Percentiles rank a stretch among this genome's conserved stretches.
These are phyloP conservation scores for Asteroscopus sphinx DNA, from an alignment of 2,888 invertebrate species.

Conservation along the genomic window DNA sequence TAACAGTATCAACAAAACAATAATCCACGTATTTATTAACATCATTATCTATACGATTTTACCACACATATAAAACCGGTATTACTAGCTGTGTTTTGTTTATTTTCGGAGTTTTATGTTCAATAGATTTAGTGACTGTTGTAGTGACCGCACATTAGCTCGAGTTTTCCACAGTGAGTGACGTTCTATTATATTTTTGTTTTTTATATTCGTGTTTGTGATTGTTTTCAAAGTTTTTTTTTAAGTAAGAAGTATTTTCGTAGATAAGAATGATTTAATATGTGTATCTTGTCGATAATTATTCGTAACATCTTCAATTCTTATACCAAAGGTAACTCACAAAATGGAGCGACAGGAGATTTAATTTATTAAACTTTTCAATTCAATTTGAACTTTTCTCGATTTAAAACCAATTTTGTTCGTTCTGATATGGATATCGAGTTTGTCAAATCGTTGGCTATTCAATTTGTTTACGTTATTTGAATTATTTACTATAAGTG, in stretches of 20 bases:
- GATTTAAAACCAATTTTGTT: slow-evolving; percentile 17
- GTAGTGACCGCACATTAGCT: not conserved
- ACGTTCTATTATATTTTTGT: not conserved
- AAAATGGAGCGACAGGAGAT: not conserved
- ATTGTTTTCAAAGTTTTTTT: too few species aligned
- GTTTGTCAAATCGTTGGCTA: not conserved
- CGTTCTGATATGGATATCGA: not conserved
- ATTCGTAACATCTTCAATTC: slow-evolving; percentile 29
- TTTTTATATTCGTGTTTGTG: not conserved
- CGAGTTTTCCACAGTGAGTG: slow-evolving; percentile 15
- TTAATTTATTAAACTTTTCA: not conserved
- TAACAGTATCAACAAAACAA: not conserved
- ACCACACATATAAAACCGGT: not conserved
- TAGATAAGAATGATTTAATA: not conserved
- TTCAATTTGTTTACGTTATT: too few species aligned
- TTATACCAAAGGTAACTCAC: slow-evolving; percentile 23
- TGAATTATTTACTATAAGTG: too few species aligned
- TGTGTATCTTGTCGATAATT: slow-evolving; percentile 35
- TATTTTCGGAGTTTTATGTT: slow-evolving; percentile 11
- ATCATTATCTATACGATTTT: too few species aligned
- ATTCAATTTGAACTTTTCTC: not conserved
- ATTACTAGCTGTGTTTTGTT: not conserved
- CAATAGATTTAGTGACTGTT: too few species aligned
- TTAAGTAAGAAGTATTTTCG: too few species aligned
- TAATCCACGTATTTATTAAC: too few species aligned